Evolutionary conservation across 2,797 vertebrate species (phyloP).

Genomic region (Rhincodon typus): DNA sequence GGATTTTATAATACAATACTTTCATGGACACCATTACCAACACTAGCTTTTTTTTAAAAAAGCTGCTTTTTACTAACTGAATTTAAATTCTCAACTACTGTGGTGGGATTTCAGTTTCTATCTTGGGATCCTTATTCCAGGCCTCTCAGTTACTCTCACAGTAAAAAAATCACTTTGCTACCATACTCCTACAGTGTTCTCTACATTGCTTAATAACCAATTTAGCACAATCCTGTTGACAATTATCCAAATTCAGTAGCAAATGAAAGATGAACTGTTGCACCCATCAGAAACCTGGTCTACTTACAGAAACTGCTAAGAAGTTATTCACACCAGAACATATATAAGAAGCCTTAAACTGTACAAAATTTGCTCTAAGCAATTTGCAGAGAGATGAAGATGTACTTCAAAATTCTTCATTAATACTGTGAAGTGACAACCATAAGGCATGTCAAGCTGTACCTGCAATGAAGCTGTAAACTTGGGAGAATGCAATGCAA

Average conservation of each 20-base stretch:
- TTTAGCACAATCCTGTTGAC: background rate
- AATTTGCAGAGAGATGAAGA: background rate
- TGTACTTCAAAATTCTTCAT: background rate
- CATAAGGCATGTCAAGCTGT: background rate
- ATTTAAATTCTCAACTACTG: background rate
- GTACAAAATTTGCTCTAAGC: background rate
- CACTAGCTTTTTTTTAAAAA: background rate
- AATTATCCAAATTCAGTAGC: background rate
- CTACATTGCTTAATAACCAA: background rate
- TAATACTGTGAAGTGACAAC: background rate
- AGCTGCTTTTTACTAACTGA: background rate
- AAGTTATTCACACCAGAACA: background rate
- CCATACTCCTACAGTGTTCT: background rate
- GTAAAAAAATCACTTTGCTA: background rate
- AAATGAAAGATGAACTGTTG: background rate
- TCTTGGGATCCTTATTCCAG: background rate
- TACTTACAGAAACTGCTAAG: background rate
- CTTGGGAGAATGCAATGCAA: background rate
- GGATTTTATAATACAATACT: background rate
- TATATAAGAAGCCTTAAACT: background rate
- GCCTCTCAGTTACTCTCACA: background rate
- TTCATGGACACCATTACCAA: background rate
- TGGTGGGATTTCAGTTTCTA: background rate
- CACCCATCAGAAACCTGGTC: background rate
- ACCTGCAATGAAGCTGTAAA: background rate